Percentiles rank a stretch among this genome's conserved stretches.
Evolutionary conservation across 2,888 invertebrate genomes (phyloP).

Genomic region (Monopis laevigella): DNA sequence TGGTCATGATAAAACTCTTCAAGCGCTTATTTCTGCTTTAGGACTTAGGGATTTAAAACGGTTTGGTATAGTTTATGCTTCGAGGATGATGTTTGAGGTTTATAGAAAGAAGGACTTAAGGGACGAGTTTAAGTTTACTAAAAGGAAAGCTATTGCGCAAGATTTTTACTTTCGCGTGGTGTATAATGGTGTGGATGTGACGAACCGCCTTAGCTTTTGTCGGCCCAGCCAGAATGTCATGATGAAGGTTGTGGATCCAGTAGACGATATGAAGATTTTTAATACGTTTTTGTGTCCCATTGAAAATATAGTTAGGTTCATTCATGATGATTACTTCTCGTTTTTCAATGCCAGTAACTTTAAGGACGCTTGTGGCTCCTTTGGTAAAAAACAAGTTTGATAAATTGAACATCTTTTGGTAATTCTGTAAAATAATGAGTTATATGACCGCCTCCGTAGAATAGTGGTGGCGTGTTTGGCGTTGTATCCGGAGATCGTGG

Average conservation of each 20-base stretch:
- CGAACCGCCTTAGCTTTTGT: slow-evolving; percentile 84
- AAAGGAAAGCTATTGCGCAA: slow-evolving; percentile 65
- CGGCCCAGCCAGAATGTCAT: slow-evolving; percentile 64
- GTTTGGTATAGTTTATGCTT: slow-evolving; percentile 84
- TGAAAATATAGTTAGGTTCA: slow-evolving; percentile 86
- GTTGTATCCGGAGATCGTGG: too few species aligned
- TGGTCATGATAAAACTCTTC: slow-evolving; percentile 91
- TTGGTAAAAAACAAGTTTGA: too few species aligned
- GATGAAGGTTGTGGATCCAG: slow-evolving; percentile 48
- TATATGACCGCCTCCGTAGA: too few species aligned
- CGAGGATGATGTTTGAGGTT: slow-evolving; percentile 88
- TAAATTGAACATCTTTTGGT: too few species aligned
- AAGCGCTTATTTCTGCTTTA: slow-evolving; percentile 82
- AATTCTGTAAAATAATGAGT: too few species aligned
- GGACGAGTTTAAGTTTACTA: slow-evolving; percentile 63
- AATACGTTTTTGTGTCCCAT: slow-evolving; percentile 79
- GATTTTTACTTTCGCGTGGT: slow-evolving; percentile 85
- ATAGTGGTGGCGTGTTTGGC: too few species aligned
- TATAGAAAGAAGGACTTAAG: slow-evolving; percentile 71
- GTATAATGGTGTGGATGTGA: slow-evolving; percentile 88
- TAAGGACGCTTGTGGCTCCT: slow-evolving; percentile 79
- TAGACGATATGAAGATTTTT: slow-evolving; percentile 39
- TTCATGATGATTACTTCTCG: slow-evolving; percentile 87
- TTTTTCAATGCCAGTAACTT: slow-evolving; percentile 88
- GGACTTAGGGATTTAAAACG: slow-evolving; percentile 73